Base-by-base conservation (phyloP, 2,113 vertebrate species). In the Ciconia stormi region DNA sequence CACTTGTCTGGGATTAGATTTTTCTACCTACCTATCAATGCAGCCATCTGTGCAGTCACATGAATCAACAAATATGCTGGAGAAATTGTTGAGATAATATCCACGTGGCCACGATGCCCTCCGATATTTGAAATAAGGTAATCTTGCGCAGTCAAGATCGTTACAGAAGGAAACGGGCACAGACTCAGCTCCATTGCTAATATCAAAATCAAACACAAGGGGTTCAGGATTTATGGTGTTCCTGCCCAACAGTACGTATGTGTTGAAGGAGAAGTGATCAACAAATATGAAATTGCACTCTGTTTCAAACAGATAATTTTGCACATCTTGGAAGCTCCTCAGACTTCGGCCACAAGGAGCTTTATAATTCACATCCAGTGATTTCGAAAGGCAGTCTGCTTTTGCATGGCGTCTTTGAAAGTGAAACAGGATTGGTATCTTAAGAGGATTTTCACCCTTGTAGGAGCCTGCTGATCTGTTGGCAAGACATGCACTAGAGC, bases 241-340 rank as follows among this genome's bases (percentile, higher is more conserved):
- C 59, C 98, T 97, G 88, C 98, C 98, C 92, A 99, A 86, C 63
- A 97, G 98, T 6, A 99, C 98, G 0, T 97, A 97, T 0, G 98
- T 98, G 96, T 98, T 99, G 95, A 99, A 99, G 94, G 99, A 99
- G 96, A 99, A 99, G 92, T 99, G 97, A 90, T 99, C 99, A 58
- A 98, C 97, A 98, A 98, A 99, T 83, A 99, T 97, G 94, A 99
- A 95, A 82, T 96, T 98, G 95, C 98, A 99, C 72, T 98, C 91
- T 2, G 99, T 99, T 90, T 98, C 97, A 92, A 97, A 94, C 92
- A 99, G 97, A 93, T 99, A 99, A 53, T 95, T 95, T 47, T 94
- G 98, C 81, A 99, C 99, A 2, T 99, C 99, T 16, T 96, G 95
- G 34, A 98, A 97, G 95, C 97, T 98, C 76, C 98, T 97, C 36